Evolutionary conservation across 1,140 invertebrate species (phyloP), one percentile per base, ranked within the genome.

Genomic region (Macrobrachium nipponense): DNA sequence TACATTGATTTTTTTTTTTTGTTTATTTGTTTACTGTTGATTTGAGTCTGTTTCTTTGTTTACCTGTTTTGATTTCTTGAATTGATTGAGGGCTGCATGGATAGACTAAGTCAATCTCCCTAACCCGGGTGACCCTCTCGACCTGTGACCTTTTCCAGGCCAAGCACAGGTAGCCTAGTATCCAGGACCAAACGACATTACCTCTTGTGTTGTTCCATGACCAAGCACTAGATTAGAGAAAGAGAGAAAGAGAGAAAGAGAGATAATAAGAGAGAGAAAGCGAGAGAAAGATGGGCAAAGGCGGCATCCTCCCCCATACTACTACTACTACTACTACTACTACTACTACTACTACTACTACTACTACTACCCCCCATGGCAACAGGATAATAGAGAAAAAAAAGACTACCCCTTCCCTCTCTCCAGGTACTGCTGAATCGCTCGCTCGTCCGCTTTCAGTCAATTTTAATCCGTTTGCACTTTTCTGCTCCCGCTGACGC

Each of bases 191-290:
- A 61, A 58, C 82, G 82, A 68, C 82, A 84, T 84, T 84, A 84
- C 82, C 82, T 84, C 72, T 84, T 84, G 82, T 84, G 82, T 84
- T 84, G 82, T 77, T 84, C 82, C 64, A 84, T 84, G 82, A 84
- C 82, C 82, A 84, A 84, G 82, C 82, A 84, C 44, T 84, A 84
- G 82, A 68, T 76, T 84, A 84, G 73, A 77, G 82, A 77, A 62
- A 76, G 73, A 77, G 64, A 84, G 44, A 77, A 60, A 77, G 51
- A 51, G 51, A 72, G 73, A 77, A 43, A 82, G 81, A 76, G 70
- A 76, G 73, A 76, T 18, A 83, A 44, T 62, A 64, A 61, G 70
- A 51, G 80, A 70, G 51, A 70, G 59, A 75, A 60, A 58, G 61
- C 59, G 77, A 75, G 81, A 73, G 70, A 43, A 73, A 73, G 27